These are phyloP conservation scores for Hippopotamyrus pictus DNA, from an alignment of 2,797 vertebrate genomes.

Conservation along the genomic window DNA sequence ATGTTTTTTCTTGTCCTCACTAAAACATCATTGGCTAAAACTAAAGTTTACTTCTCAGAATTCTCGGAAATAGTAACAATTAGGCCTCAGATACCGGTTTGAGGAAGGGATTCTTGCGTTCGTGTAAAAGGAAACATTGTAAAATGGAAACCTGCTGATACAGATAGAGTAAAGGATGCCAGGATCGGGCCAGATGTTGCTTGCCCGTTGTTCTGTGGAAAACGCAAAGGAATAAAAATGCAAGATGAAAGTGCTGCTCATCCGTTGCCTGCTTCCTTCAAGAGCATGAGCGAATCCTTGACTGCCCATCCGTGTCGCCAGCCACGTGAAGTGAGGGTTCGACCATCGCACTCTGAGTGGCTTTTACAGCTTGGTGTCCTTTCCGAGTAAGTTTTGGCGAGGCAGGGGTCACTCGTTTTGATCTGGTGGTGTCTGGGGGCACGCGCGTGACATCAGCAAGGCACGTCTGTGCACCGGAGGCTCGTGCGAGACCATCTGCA, in stretches of 20 bases:
- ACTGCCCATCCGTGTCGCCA: background rate
- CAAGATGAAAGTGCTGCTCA: slow-evolving; percentile 48
- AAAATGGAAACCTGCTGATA: background rate
- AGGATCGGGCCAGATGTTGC: background rate
- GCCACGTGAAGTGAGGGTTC: background rate
- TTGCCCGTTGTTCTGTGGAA: background rate
- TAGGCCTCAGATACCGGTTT: background rate
- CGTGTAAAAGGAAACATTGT: background rate
- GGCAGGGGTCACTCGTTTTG: background rate
- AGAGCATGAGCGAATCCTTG: slow-evolving; percentile 32
- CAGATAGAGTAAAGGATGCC: background rate
- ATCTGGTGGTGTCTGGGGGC: background rate
- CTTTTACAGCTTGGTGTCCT: background rate
- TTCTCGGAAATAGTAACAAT: background rate
- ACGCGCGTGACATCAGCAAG: background rate
- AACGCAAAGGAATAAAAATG: background rate
- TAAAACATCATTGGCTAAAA: background rate
- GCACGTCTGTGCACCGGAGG: background rate
- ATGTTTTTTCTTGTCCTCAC: background rate
- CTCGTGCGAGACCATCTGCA: background rate
- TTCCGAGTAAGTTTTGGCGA: background rate
- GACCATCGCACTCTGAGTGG: background rate
- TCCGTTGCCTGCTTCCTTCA: slow-evolving; percentile 34
- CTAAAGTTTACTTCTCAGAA: background rate
- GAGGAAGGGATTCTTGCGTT: background rate